phyloP scores from a whole-genome alignment of 2,113 vertebrate genomes.

The Eclectus roratus region DNA sequence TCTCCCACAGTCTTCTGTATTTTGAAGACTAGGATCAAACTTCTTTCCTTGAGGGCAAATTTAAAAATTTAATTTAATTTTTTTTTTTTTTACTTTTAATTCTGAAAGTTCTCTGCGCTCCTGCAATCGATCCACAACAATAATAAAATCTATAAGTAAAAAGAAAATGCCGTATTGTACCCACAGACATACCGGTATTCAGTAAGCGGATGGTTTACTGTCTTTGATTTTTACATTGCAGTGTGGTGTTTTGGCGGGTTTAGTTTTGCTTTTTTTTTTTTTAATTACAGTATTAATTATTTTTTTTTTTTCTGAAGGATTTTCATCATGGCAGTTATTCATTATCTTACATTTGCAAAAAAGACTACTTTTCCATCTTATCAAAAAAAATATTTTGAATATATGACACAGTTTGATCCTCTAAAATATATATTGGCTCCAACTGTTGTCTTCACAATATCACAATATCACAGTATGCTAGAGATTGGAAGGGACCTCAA shows the following conservation, averaged over 20 bases:
- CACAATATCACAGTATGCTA: no score
- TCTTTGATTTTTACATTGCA: background rate
- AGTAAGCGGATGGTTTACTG: background rate
- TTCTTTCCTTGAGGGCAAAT: background rate
- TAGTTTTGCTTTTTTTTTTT: background rate
- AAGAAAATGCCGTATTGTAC: background rate
- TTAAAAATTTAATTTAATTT: background rate
- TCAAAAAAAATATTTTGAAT: background rate
- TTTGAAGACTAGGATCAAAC: background rate
- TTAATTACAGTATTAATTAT: background rate
- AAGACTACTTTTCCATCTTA: background rate
- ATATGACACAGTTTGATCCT: background rate
- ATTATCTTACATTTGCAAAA: background rate
- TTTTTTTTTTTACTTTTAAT: background rate
- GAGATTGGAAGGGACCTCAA: no score
- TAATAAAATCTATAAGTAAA: background rate
- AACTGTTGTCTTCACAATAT: background rate
- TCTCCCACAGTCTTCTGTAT: background rate
- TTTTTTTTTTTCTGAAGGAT: background rate
- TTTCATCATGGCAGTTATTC: background rate
- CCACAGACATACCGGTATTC: background rate
- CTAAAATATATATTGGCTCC: background rate
- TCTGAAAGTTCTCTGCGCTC: background rate
- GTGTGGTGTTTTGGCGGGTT: background rate
- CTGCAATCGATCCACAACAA: background rate